Base-by-base conservation (phyloP, 1,140 invertebrate species). In the Argopecten irradians region DNA sequence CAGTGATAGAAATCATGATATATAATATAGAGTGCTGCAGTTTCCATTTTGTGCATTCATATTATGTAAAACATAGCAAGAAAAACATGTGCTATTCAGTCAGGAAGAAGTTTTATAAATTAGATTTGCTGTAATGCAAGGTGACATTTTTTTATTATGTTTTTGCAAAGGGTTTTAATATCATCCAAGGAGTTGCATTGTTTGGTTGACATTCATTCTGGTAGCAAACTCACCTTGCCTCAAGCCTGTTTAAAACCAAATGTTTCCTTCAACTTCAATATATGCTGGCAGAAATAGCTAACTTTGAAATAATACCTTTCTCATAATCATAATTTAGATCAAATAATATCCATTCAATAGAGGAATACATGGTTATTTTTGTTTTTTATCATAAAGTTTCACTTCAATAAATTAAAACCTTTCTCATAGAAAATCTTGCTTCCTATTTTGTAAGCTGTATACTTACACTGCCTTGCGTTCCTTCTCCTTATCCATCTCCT, bases 401-500 rank as follows among this genome's bases (percentile, higher is more conserved):
- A n/a, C n/a, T n/a, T n/a, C n/a, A n/a, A n/a, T n/a, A 39, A 39
- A 13, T 8, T 39, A 39, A 39, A 39, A 13, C 36, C 5, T 8
- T 39, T 39, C 36, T 39, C 13, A 13, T 39, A 39, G 36, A 39
- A 39, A 8, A 39, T 8, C 13, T 39, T 8, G 5, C 5, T 39
- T 13, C 36, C 36, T 39, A 13, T 39, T 39, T 39, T 5, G 36
- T 39, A 8, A 2, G 43, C 13, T 11, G 22, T 19, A 71, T 36
- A 82, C 89, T 87, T 90, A 94, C 94, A 92, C 92, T 83, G 93
- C 88, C 89, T 94, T 90, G 86, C 94, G 91, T 11, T 94, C 94
- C 88, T 92, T 92, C 86, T 95, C 94, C 86, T 89, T 89, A 82
- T 93, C 91, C 35, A 92, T 88, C 34, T 95, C 94, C 36, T 94